These are phyloP conservation scores for Brachionus manjavacas DNA, from an alignment of 1,140 invertebrate genomes.

Conservation along the genomic window DNA sequence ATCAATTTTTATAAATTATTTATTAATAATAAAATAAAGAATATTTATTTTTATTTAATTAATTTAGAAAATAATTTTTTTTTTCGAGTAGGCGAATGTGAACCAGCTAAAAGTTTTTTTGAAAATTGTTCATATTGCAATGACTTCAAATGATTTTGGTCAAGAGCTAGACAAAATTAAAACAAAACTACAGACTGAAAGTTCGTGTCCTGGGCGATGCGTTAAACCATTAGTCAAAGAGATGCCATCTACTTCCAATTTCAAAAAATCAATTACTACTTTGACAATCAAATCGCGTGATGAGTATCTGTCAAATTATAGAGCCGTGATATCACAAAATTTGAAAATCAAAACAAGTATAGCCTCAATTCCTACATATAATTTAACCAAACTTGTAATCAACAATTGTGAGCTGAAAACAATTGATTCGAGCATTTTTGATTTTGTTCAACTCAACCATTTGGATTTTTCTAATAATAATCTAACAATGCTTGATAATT, in stretches of 20 bases:
- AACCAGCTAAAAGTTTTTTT: constrained; percentile 32
- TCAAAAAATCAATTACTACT: not conserved
- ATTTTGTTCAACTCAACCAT: not conserved
- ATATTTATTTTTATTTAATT: not conserved
- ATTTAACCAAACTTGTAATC: constrained; percentile 26
- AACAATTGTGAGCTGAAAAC: constrained; percentile 18
- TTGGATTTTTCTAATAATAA: constrained; percentile 29
- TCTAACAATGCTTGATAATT: not conserved
- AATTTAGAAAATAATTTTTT: not conserved
- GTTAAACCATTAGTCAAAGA: not conserved
- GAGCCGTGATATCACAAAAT: constrained; percentile 8
- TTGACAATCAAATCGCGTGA: not conserved
- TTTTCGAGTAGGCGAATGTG: constrained; percentile 15
- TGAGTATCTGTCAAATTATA: not conserved
- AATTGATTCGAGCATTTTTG: not conserved
- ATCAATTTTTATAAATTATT: not conserved
- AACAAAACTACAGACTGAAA: constrained; percentile 7
- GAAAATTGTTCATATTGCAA: constrained; percentile 38
- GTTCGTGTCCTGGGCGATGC: not conserved
- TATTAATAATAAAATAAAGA: no score
- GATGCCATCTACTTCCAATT: not conserved
- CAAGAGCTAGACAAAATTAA: constrained; percentile 28
- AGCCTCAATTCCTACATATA: not conserved
- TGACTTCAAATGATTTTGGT: not conserved
- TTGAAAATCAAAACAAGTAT: not conserved